phyloP scores from a whole-genome alignment of 2,113 vertebrate genomes.

The Jaculus jaculus region DNA sequence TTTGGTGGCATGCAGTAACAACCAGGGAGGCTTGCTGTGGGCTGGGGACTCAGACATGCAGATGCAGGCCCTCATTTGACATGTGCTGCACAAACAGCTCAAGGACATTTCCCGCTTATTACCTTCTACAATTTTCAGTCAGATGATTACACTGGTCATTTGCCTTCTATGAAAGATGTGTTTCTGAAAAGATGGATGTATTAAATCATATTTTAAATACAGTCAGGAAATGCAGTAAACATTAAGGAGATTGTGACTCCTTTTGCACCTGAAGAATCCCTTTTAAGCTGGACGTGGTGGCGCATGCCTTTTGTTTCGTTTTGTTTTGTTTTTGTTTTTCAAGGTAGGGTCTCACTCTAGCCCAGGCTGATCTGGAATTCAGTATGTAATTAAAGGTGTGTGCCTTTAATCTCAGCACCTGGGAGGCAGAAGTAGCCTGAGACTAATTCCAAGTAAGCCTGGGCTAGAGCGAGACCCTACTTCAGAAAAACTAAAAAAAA shows the following conservation, averaged over 20 bases:
- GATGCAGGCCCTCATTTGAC: background rate
- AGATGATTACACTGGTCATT: conserved; percentile 3
- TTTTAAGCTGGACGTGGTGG: background rate
- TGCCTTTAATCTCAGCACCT: too few species aligned
- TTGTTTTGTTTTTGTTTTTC: too few species aligned
- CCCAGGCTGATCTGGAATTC: too few species aligned
- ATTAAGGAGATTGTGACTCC: background rate
- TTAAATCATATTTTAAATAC: background rate
- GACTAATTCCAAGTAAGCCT: too few species aligned
- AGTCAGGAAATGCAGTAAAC: background rate
- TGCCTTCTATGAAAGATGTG: background rate
- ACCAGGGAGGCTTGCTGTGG: background rate
- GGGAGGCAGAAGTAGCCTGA: too few species aligned
- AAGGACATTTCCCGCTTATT: background rate
- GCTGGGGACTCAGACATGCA: background rate
- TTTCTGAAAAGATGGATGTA: conserved; percentile 7
- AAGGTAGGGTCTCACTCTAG: too few species aligned
- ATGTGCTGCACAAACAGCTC: background rate
- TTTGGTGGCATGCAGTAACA: background rate
- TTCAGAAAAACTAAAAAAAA: too few species aligned
- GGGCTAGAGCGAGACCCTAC: too few species aligned
- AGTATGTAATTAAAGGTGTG: too few species aligned
- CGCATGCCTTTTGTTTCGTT: too few species aligned
- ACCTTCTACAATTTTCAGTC: conserved; percentile 8
- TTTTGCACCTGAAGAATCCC: conserved; percentile 23